These are phyloP conservation scores for Prolemur simus DNA, from an alignment of 2,113 vertebrate species.

Conservation along the genomic window DNA sequence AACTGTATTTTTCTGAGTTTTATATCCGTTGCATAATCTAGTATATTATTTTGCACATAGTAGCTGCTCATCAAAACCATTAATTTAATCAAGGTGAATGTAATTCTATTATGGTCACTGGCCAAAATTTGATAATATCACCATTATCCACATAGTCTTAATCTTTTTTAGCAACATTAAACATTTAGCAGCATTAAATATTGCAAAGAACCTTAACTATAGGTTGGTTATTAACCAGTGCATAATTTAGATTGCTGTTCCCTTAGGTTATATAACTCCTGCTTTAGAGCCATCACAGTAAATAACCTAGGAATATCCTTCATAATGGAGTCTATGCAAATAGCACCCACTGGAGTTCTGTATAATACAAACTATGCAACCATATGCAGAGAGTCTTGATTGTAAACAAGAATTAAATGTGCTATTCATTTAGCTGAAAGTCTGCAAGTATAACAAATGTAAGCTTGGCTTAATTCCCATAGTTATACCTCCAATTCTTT, in stretches of 20 bases:
- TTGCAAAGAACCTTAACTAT: background rate
- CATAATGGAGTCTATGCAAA: background rate
- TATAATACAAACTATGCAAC: background rate
- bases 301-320: background rate
- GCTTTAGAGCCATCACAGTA: background rate
- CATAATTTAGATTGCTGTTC: background rate
- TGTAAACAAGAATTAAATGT: background rate
- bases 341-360: background rate
- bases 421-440: background rate
- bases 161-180: background rate
- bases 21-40: background rate
- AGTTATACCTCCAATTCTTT: background rate
- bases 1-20: background rate
- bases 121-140: background rate
- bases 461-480: background rate
- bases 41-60: background rate
- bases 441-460: background rate
- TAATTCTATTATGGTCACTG: background rate
- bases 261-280: background rate
- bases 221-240: background rate
- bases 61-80: background rate
- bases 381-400: background rate
- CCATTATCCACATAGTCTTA: background rate
- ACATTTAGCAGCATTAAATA: background rate
- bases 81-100: background rate